Base-by-base conservation (phyloP, 2,888 invertebrate genomes). In the Marronus borbonicus region DNA sequence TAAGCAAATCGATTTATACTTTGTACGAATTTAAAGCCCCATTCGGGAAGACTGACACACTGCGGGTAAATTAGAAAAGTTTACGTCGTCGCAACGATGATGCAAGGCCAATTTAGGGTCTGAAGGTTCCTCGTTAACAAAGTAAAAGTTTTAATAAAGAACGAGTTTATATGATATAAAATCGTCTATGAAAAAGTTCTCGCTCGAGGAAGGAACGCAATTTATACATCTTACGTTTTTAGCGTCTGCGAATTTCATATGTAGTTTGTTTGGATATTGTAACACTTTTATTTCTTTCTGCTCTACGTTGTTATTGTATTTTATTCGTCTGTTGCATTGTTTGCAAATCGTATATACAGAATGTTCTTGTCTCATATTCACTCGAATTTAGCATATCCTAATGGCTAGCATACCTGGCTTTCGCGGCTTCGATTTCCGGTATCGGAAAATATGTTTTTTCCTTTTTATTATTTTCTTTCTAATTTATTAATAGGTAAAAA, bases 141-240 rank as follows among this genome's bases (percentile, higher is more conserved):
- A 68, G 28, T 50, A 50, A 24, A 68, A 68, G 68, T 70, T 70
- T 58, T 70, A 70, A 70, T 70, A 70, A 70, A 70, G 70, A 70
- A 70, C 55, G 36, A 70, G 55, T 36, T 55, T 55, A 55, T 36
- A 58, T 36, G 70, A 70, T 55, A 55, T 70, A 70, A 70, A 70
- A 70, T 70, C 39, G 36, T 58, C 58, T 20, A 58, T 58, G 36
- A 70, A 70, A 70, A 58, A 20, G 55, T 70, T 58, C 12, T 17
- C 36, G 8, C 7, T 31, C 24, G 50, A 44, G 17, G 44, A 36
- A 58, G 20, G 8, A 2, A 36, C 31, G 64, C 64, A 65, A 65
- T 65, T 44, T 44, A 20, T 65, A 44, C n/a, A 17, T 65, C 65
- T 36, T 65, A 39, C 65, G 65, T 20, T 17, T 44, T 44, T 44